Conservation (phyloP, 2,113 vertebrate species). For the Urocolius indicus region DNA sequence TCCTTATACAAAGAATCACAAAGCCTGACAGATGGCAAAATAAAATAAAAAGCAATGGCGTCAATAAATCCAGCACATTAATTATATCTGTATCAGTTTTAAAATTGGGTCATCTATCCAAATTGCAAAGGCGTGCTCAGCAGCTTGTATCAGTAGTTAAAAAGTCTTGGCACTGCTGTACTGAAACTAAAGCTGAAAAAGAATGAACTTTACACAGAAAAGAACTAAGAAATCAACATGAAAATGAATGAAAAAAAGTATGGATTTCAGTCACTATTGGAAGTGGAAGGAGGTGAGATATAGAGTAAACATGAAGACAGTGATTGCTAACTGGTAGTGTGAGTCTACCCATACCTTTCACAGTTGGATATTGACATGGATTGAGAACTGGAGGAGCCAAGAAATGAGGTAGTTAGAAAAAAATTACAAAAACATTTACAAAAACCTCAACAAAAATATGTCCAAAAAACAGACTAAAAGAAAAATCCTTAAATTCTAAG, state of each 20-base stretch:
- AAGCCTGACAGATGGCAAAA: neutral
- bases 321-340: neutral
- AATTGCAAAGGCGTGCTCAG: neutral
- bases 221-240: neutral
- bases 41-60: neutral
- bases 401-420: neutral
- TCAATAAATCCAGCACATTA: neutral
- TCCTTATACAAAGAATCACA: neutral
- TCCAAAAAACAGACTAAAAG: neutral
- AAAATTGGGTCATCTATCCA: constrained; percentile 10
- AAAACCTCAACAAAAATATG: neutral
- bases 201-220: neutral
- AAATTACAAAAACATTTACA: neutral
- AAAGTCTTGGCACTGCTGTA: neutral
- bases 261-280: neutral
- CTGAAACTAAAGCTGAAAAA: neutral
- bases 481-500: neutral
- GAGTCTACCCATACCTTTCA: neutral
- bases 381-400: neutral
- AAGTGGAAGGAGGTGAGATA: neutral
- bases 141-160: neutral
- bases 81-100: constrained; percentile 16
- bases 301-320: fast-evolving
- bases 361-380: neutral
- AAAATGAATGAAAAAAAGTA: neutral